Base-by-base conservation (phyloP, 2,888 invertebrate species). In the Stegophylla sp. region DNA sequence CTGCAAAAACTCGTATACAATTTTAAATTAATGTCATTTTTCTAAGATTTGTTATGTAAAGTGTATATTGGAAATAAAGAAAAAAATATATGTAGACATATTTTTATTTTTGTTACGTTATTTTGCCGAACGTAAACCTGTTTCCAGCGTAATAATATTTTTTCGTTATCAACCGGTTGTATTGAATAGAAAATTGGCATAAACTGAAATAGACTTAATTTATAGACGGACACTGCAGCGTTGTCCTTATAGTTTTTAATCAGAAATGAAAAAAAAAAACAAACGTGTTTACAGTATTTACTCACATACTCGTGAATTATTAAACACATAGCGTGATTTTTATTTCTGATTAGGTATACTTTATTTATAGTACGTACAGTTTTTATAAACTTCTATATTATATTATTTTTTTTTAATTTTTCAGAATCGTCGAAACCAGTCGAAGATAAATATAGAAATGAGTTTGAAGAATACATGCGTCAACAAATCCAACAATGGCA, bases 401-500 rank as follows among this genome's bases (percentile, higher is more conserved):
- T 76, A 3, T 28, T 48, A n/a, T 63, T 61, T 15, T 3, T 10
- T 71, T 72, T 41, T 43, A 23, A 56, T 56, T 53, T 67, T 77
- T 28, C 51, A 79, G 79, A 79, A 79, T 17, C 79, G 9, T 13
- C 79, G 26, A 79, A 79, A 61, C 79, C 79, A 45, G 71, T 61
- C 9, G 71, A 79, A 7, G 79, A 79, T n/a, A 71, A 59, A 71
- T 61, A 69, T 34, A 79, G 41, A 63, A 79, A 63, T 48, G 82
- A 84, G 48, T 73, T 66, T 13, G 79, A 79, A 17, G 79, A 79
- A 71, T 79, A 83, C n/a, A 82, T 84, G 63, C 84, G 83, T 73
- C 83, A 83, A 67, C 83, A 84, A 72, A 83, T 84, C 15, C 84
- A 84, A 66, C 83, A 84, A 45, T 84, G 84, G 84, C 84, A 84